Evolutionary conservation across 2,797 vertebrate genomes (phyloP).

Genomic region (Chrysolophus pictus): DNA sequence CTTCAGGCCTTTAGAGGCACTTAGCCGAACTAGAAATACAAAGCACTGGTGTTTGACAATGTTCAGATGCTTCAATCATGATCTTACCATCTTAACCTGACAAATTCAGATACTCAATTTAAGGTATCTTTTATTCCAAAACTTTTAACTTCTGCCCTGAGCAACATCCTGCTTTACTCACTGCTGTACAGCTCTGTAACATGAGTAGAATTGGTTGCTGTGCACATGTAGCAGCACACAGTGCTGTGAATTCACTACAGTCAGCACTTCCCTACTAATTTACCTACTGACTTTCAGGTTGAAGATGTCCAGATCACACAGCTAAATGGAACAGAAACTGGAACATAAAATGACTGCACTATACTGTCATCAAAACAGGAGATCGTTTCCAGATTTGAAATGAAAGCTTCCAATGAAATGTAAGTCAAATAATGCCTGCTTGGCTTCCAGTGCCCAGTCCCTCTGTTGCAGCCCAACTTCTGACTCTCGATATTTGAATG

Average conservation of each 20-base stretch:
- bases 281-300: neutral
- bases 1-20: neutral
- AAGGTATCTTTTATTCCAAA: neutral
- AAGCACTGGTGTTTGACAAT: neutral
- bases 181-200: neutral
- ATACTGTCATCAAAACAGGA: neutral
- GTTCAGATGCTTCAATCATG: neutral
- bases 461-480: neutral
- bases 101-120: neutral
- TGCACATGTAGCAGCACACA: rapidly evolving
- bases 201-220: neutral
- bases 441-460: neutral
- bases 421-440: neutral
- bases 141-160: neutral
- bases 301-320: constrained; percentile 32
- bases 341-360: neutral
- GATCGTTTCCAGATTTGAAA: constrained; percentile 19
- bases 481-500: neutral
- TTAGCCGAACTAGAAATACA: neutral
- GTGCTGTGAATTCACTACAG: neutral
- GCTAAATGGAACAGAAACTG: neutral
- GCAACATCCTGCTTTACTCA: neutral
- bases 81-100: neutral
- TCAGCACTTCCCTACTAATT: neutral
- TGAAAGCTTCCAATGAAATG: neutral